A percentile compares a stretch with the other conserved stretches of the same genome.
phyloP scores from a whole-genome alignment of 2,797 vertebrate genomes.

The Leuciscus waleckii region DNA sequence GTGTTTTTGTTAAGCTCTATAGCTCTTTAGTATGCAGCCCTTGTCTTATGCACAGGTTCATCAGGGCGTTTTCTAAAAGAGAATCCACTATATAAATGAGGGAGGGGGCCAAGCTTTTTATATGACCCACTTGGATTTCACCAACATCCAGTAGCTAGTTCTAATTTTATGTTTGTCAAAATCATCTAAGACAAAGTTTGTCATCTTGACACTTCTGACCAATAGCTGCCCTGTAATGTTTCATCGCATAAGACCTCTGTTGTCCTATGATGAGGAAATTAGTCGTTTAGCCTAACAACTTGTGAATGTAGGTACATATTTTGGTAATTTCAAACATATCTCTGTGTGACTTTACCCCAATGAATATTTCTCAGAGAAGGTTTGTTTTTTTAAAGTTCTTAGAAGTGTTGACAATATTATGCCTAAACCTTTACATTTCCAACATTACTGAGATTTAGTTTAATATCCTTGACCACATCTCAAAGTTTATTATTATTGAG shows the following conservation, averaged over 20 bases:
- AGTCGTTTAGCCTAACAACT: background rate
- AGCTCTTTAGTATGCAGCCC: constrained; percentile 42
- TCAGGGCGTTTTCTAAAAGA: constrained; percentile 11
- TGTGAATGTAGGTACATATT: background rate
- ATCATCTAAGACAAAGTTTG: background rate
- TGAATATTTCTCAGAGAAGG: background rate
- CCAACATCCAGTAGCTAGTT: background rate
- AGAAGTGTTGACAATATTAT: background rate
- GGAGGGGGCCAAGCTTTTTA: background rate
- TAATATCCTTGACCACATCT: background rate
- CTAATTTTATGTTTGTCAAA: background rate
- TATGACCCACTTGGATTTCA: constrained; percentile 13
- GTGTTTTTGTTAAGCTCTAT: constrained; percentile 19
- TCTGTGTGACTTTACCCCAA: background rate
- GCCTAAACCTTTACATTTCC: background rate
- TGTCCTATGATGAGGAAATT: background rate
- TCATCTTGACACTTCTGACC: background rate
- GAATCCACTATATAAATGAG: constrained; percentile 15
- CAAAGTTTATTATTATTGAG: background rate
- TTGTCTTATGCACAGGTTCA: constrained; percentile 7
- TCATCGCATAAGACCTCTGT: background rate
- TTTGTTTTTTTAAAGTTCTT: background rate
- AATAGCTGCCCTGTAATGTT: background rate
- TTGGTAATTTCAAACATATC: background rate
- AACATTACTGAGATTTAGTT: background rate